Base-by-base conservation (phyloP, 2,113 vertebrate genomes). In the Dicentrarchus labrax region DNA sequence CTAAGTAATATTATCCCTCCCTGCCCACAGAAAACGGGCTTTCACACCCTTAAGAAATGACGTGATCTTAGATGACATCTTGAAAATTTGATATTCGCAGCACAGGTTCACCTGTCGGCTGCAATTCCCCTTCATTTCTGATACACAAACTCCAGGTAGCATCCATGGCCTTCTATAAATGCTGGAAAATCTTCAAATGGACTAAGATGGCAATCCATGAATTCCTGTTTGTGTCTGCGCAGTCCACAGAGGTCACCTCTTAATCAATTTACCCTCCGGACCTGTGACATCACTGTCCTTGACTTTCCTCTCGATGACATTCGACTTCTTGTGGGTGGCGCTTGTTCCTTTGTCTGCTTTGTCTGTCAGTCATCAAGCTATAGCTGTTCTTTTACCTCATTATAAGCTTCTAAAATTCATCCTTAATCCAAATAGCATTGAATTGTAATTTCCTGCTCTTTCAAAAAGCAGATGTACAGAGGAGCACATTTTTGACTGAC, bases 1-100 rank as follows among this genome's bases (percentile, higher is more conserved):
- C 24, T 3, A 11, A 19, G 36, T 47, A 8, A 8, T 11, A 45
- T n/a, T 6, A 5, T 50, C 8, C 30, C 45, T 24, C 54, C 16
- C 12, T 21, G 15, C n/a, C 39, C 0, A 1, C 22, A 24, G 15
- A 15, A 53, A 76, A 53, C 22, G 8, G 54, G 13, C 56, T 48
- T 77, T 83, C 68, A 77, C 80, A 50, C 72, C 66, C 21, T 19
- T 5, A 48, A 80, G 60, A 76, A 47, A 3, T 78, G 81, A 84
- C 39, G 16, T 41, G 54, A 86, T 86, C 45, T 41, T 6, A 41
- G 50, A 68, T 59, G 88, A 86, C 84, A 76, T 54, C 47, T 67
- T 89, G 73, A 80, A 88, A 72, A 83, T 88, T 6, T 86, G 80
- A 83, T 73, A 54, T 83, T 80, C 41, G 2, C 69, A 19, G 72